Conservation (phyloP, 2,888 invertebrate genomes). For the Eilema depressum region DNA sequence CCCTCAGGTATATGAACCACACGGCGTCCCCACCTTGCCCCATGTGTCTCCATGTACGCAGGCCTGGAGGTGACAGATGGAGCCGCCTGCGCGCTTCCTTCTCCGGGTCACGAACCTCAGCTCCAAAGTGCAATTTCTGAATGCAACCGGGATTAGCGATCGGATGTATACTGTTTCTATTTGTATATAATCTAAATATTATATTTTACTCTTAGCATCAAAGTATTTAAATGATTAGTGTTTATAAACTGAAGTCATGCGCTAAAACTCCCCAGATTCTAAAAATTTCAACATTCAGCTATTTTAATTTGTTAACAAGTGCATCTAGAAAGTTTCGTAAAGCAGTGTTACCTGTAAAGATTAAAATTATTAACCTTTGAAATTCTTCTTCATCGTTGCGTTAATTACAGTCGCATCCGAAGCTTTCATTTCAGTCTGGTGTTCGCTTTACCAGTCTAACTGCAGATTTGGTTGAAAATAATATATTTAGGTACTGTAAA, state of each 20-base stretch:
- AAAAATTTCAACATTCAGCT: not conserved
- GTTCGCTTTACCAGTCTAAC: too few relatives aligned
- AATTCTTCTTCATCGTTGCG: too few relatives aligned
- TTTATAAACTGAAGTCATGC: not conserved
- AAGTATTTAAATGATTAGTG: not conserved
- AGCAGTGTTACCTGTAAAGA: not conserved
- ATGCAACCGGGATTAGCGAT: too few relatives aligned
- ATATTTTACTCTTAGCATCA: not conserved
- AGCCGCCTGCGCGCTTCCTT: too few relatives aligned
- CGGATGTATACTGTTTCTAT: not conserved
- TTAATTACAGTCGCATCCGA: too few relatives aligned
- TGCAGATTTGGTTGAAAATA: too few relatives aligned
- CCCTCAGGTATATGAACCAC: too few relatives aligned
- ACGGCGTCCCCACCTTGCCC: too few relatives aligned
- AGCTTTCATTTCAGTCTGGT: too few relatives aligned
- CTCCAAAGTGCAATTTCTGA: not conserved
- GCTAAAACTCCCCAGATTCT: not conserved
- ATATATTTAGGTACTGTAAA: not conserved
- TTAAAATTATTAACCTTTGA: not conserved
- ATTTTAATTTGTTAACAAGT: not conserved
- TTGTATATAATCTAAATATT: not conserved
- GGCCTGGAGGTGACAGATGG: too few relatives aligned
- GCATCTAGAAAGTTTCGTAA: not conserved
- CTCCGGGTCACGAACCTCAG: too few relatives aligned
- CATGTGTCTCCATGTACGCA: too few relatives aligned